Evolutionary conservation across 2,888 invertebrate genomes (phyloP).

Genomic region (Spilarctia lutea): DNA sequence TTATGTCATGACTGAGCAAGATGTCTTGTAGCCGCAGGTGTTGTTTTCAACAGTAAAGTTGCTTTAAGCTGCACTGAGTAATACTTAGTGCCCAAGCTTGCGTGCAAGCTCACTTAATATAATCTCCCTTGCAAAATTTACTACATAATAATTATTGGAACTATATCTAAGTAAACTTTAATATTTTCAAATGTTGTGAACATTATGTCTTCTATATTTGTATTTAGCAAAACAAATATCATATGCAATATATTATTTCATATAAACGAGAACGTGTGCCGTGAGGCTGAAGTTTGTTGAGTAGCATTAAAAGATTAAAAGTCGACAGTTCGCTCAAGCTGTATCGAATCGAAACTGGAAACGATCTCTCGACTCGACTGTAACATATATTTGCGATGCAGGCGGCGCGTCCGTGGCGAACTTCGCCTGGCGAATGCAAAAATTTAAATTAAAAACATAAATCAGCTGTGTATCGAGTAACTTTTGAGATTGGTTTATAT

Average conservation of each 20-base stretch:
- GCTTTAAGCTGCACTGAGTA: conserved; percentile 77
- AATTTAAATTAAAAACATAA: conserved; percentile 88
- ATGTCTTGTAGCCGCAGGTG: conserved; percentile 73
- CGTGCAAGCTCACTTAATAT: conserved; percentile 70
- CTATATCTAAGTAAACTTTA: neutral
- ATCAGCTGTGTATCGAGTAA: conserved; percentile 86
- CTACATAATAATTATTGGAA: conserved; percentile 59
- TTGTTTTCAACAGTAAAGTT: conserved; percentile 78
- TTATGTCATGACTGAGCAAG: conserved; percentile 30
- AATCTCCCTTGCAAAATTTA: conserved; percentile 66
- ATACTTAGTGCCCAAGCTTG: conserved; percentile 70
- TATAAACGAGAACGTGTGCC: conserved; percentile 65
- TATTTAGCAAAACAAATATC: conserved; percentile 33
- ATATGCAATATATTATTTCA: conserved; percentile 57
- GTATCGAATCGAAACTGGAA: conserved; percentile 80
- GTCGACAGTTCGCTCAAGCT: conserved; percentile 81
- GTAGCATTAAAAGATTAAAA: conserved; percentile 87
- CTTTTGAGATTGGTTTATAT: conserved; percentile 83
- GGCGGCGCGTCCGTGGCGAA: conserved; percentile 83
- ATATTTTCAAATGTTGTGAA: neutral
- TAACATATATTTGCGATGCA: conserved; percentile 85
- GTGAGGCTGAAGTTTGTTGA: conserved; percentile 76
- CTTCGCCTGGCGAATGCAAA: conserved; percentile 85
- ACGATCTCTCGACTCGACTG: conserved; percentile 76
- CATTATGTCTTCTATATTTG: conserved; percentile 20